Percentiles rank a stretch among this genome's conserved stretches.
phyloP scores from a whole-genome alignment of 2,113 vertebrate species.

The Mellivora capensis region DNA sequence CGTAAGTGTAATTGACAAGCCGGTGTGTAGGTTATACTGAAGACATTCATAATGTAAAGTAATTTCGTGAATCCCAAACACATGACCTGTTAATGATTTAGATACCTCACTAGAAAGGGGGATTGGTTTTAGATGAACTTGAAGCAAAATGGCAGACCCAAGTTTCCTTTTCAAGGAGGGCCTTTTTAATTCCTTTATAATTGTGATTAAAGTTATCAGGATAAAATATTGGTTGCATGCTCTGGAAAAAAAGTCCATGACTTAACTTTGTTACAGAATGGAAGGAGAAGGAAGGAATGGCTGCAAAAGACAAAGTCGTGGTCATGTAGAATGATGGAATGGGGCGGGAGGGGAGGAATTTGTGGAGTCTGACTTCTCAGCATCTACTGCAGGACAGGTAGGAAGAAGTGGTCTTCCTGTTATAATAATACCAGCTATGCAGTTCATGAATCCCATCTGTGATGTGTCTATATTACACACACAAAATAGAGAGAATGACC shows the following conservation, averaged over 20 bases:
- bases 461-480: background rate
- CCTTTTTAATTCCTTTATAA: background rate
- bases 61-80: background rate
- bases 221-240: background rate
- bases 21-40: background rate
- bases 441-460: background rate
- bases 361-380: background rate
- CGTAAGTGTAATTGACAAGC: background rate
- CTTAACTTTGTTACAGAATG: background rate
- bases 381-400: background rate
- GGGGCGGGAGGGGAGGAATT: background rate
- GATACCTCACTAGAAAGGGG: background rate
- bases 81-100: background rate
- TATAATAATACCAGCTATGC: background rate
- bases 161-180: background rate
- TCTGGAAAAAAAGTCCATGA: background rate
- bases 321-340: rapidly evolving
- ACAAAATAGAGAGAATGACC: background rate
- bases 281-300: background rate
- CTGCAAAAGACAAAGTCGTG: background rate
- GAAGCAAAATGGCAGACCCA: background rate
- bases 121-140: background rate
- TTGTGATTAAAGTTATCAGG: background rate
- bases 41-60: background rate
- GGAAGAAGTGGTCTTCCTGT: background rate